These are phyloP conservation scores for Xenopus tropicalis DNA, from an alignment of 2,113 vertebrate genomes.

Conservation along the genomic window DNA sequence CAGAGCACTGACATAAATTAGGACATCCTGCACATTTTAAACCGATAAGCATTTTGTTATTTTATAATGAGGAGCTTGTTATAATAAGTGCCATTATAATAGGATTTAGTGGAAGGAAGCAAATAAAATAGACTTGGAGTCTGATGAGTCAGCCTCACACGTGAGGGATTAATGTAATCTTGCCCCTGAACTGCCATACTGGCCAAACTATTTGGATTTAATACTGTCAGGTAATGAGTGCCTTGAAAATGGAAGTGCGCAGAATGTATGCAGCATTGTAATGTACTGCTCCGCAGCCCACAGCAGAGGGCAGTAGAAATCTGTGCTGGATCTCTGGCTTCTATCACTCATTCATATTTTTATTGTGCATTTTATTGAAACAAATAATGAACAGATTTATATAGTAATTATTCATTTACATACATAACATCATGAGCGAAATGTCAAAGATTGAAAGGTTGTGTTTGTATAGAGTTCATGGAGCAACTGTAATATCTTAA, in stretches of 20 bases:
- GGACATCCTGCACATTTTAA: slow-evolving; percentile 34
- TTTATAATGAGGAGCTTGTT: slow-evolving; percentile 42
- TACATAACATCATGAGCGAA: not conserved
- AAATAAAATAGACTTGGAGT: slow-evolving; percentile 29
- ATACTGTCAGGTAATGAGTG: slow-evolving; percentile 27
- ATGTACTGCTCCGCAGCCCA: not conserved
- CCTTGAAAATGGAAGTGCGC: slow-evolving; percentile 1
- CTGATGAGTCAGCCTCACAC: slow-evolving; percentile 38
- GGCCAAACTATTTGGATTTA: slow-evolving; percentile 34
- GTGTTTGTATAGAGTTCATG: not conserved
- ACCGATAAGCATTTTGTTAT: slow-evolving; percentile 42
- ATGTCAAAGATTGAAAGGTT: not conserved
- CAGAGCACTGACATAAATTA: slow-evolving; percentile 33
- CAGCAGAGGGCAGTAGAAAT: slow-evolving; percentile 27
- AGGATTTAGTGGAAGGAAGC: slow-evolving; percentile 22
- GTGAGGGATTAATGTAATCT: slow-evolving; percentile 43
- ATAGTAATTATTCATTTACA: not conserved
- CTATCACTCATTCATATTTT: not conserved
- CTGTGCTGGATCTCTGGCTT: not conserved
- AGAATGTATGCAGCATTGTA: slow-evolving; percentile 18
- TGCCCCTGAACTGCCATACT: slow-evolving; percentile 28
- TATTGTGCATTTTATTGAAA: not conserved
- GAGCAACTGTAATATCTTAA: not conserved
- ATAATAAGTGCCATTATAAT: slow-evolving; percentile 35
- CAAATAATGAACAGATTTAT: not conserved